These are phyloP conservation scores for Venustaconcha ellipsiformis DNA, from an alignment of 1,140 invertebrate genomes.

Conservation along the genomic window DNA sequence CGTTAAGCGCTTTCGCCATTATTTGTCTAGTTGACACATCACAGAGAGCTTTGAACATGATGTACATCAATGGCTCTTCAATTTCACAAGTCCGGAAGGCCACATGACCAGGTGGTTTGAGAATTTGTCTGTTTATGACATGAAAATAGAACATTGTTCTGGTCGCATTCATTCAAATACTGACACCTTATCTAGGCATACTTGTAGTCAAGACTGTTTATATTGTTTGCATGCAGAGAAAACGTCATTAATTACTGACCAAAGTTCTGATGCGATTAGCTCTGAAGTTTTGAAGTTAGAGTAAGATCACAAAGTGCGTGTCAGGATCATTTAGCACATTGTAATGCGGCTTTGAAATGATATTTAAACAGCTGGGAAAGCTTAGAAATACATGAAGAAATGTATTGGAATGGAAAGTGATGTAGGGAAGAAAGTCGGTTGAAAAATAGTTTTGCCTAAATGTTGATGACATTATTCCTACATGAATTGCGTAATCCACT, in stretches of 20 bases:
- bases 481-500: neutral
- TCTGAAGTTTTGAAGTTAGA: neutral
- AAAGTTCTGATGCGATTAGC: neutral
- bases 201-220: neutral
- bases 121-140: too few relatives aligned
- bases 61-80: constrained; percentile 26
- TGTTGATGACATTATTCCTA: neutral
- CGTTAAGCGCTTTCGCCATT: constrained; percentile 31
- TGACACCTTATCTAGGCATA: neutral
- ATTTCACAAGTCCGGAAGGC: constrained; percentile 17
- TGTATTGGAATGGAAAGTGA: neutral
- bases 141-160: too few relatives aligned
- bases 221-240: neutral
- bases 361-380: neutral
- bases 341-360: neutral
- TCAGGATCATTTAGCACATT: too few relatives aligned
- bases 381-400: neutral
- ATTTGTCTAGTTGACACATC: constrained; percentile 34
- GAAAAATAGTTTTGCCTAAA: constrained; percentile 1
- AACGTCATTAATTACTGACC: neutral
- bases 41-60: constrained; percentile 35
- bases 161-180: neutral
- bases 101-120: constrained; percentile 13
- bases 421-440: neutral
- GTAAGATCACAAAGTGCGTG: too few relatives aligned